Percentiles rank a stretch among this genome's conserved stretches.
phyloP scores from a whole-genome alignment of 2,797 vertebrate genomes.

The Sorex maritimensis region DNA sequence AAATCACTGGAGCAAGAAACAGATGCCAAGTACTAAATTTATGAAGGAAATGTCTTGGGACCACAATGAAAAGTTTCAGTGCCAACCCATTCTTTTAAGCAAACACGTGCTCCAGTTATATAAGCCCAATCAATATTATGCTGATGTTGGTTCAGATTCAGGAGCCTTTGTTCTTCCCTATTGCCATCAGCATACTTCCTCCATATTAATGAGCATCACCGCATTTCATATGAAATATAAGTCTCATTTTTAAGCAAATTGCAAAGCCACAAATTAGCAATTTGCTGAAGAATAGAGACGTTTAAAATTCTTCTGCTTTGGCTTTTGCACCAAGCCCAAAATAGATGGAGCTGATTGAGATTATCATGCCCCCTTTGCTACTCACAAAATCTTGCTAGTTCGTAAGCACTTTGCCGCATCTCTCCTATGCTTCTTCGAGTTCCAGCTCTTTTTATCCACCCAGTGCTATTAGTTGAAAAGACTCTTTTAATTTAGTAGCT shows the following conservation, averaged over 20 bases:
- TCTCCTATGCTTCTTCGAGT: not conserved
- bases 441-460: slow-evolving; percentile 20
- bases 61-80: not conserved
- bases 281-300: slow-evolving; percentile 55
- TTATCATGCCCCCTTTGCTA: not conserved
- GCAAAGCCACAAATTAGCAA: slow-evolving; percentile 10
- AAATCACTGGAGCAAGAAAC: not conserved
- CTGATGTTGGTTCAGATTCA: slow-evolving; percentile 58
- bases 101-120: slow-evolving; percentile 4
- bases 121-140: not conserved
- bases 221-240: slow-evolving; percentile 54
- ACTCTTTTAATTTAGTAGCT: slow-evolving; percentile 38
- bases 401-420: not conserved
- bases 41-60: slow-evolving; percentile 61
- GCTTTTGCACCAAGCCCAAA: not conserved
- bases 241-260: slow-evolving; percentile 63
- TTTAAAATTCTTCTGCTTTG: slow-evolving; percentile 21
- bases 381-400: not conserved
- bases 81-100: slow-evolving; percentile 20
- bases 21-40: slow-evolving; percentile 40
- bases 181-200: slow-evolving; percentile 11
- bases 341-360: slow-evolving; percentile 7
- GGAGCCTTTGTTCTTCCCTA: not conserved
- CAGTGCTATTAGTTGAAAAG: slow-evolving; percentile 9
- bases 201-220: slow-evolving; percentile 65